Base-by-base conservation (phyloP, 2,888 invertebrate species). In the Caenorhabditis panamensis region DNA sequence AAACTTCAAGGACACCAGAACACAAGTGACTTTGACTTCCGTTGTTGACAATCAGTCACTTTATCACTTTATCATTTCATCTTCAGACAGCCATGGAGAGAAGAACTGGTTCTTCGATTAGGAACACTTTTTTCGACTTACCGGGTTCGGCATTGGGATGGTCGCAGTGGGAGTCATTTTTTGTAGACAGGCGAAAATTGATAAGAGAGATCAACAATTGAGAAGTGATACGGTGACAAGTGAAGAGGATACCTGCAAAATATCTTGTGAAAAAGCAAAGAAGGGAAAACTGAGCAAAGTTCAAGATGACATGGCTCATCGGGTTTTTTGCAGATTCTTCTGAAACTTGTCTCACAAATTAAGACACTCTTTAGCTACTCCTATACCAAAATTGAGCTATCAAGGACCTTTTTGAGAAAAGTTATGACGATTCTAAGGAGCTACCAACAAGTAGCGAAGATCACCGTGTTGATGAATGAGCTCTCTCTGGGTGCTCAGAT, bases 101-200 rank as follows among this genome's bases (percentile, higher is more conserved):
- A 56, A 62, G 53, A 13, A 56, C 31, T 31, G 31, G 62, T 71
- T 63, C 44, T 59, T 6, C n/a, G n/a, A n/a, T n/a, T n/a, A 54
- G 22, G 24, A 41, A 53, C 20, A 41, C 44, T 54, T 20, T 36
- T 51, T 61, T 49, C 41, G 58, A 71, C 56, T 63, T 41, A 63
- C 71, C 24, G 71, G 62, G 53, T 71, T 71, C 63, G 71, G 71
- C 62, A 71, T 71, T 28, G 62, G 62, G 20, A 71, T 59, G n/a
- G 69, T 62, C 44, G 41, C 26, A 9, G 41, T 16, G 41, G 41
- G 3, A 16, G 41, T 3, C 41, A 41, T 9, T 41, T 9, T 28
- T 63, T 63, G 28, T 62, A 16, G 2, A 41, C 2, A 13, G 3
- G 41, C 31, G 31, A 31, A 31, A 31, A 41, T 41, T 41, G 41